Percentiles rank a stretch among this genome's conserved stretches.
phyloP scores from a whole-genome alignment of 1,140 invertebrate species.

The Musca vetustissima region DNA sequence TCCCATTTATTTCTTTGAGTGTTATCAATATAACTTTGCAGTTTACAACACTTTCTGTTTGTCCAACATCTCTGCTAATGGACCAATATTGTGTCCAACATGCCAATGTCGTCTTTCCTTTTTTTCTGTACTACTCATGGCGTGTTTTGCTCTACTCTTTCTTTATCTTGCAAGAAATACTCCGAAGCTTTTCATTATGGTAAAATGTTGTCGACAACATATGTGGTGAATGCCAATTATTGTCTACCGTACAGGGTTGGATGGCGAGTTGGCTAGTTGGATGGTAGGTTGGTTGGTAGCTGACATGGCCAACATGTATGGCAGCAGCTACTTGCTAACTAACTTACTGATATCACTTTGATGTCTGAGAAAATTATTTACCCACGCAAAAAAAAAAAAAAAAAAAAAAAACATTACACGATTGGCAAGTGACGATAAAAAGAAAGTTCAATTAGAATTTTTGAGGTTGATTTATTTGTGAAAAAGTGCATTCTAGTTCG shows the following conservation, averaged over 20 bases:
- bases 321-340: too few species aligned
- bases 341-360: too few species aligned
- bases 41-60: neutral
- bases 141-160: neutral
- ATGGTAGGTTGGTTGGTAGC: too few species aligned
- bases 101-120: slow-evolving; percentile 2
- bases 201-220: neutral
- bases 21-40: too few species aligned
- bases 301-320: too few species aligned
- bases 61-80: slow-evolving; percentile 13
- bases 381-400: too few species aligned
- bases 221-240: slow-evolving; percentile 9
- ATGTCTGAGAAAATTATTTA: too few species aligned
- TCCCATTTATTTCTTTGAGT: too few species aligned
- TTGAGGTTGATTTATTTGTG: neutral
- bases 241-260: too few species aligned
- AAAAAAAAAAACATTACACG: too few species aligned
- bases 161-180: neutral
- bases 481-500: neutral
- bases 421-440: too few species aligned
- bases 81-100: slow-evolving; percentile 5
- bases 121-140: neutral
- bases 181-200: neutral
- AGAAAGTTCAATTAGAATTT: neutral
- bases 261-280: too few species aligned